Conservation (phyloP, 1,140 invertebrate genomes). For the Papilio polyxenes region DNA sequence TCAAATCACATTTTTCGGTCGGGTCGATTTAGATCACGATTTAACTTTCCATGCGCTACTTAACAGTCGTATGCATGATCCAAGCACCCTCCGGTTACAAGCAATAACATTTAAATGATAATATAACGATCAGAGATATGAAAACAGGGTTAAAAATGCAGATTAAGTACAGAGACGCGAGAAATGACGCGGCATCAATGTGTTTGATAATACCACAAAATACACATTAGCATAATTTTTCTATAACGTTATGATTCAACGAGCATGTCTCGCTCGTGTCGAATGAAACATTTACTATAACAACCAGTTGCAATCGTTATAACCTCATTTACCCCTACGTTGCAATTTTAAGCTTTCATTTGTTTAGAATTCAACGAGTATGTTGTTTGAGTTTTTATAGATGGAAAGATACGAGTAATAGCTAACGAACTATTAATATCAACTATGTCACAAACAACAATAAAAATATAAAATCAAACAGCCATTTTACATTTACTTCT, state of each 20-base stretch:
- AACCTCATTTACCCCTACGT: slow-evolving; percentile 12
- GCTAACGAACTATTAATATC: neutral
- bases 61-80: slow-evolving; percentile 44
- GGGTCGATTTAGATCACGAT: neutral
- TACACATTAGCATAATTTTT: slow-evolving; percentile 73
- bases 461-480: neutral
- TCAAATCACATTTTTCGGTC: neutral
- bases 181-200: slow-evolving; percentile 50
- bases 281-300: slow-evolving; percentile 49
- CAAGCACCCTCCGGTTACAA: slow-evolving; percentile 47
- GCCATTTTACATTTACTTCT: neutral
- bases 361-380: neutral
- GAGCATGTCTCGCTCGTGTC: slow-evolving; percentile 46
- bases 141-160: slow-evolving; percentile 74
- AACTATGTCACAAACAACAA: neutral
- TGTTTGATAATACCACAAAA: slow-evolving; percentile 55
- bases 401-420: neutral
- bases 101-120: slow-evolving; percentile 67
- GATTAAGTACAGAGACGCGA: slow-evolving; percentile 53
- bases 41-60: neutral
- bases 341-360: neutral
- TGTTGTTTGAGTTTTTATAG: neutral
- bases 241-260: slow-evolving; percentile 56
- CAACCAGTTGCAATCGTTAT: slow-evolving; percentile 45
- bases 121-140: slow-evolving; percentile 66